Evolutionary conservation across 2,888 invertebrate genomes (phyloP), one percentile per base, ranked within the genome.

Genomic region (Aphrophora alni): DNA sequence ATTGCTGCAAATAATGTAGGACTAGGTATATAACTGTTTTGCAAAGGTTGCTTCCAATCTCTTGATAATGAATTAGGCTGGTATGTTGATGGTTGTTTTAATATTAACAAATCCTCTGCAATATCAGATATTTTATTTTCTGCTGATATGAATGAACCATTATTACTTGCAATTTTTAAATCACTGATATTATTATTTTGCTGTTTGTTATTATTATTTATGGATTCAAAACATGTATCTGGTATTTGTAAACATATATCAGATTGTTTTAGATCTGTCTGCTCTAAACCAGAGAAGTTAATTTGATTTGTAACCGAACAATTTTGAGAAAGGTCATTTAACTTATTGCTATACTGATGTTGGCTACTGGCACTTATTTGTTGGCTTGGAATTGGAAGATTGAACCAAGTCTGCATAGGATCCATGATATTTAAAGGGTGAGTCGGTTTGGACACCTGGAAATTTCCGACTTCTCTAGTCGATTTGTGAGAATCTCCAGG

Each of bases 361-460:
- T 81, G 81, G 28, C 78, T 81, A 12, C 26, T 72, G 21, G 75
- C 33, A 17, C 74, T 77, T 59, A 59, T 59, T 59, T 59, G 59
- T 21, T 75, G 81, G 8, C 71, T 44, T 25, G 77, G 44, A 17
- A 78, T 78, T 78, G 51, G 81, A 10, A 81, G 75, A 51, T 81
- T 81, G 12, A 81, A 71, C 81, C 81, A 81, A 44, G 38, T 81
- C 44, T 81, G 81, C 26, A 81, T 76, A 26, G 81, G 77, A 75
- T 81, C 81, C 38, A 81, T 81, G 21, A 81, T 51, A 51, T 75
- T 78, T 44, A 81, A 69, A 38, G 78, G 72, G 14, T 77, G 38
- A 27, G 26, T 33, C 33, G 81, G 44, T 78, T 77, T 77, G 27
- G 74, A 69, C 33, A 70, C 78, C 71, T 81, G 81, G 51, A 70